A percentile compares a stretch with the other conserved stretches of the same genome.
Conservation (phyloP, 1,140 invertebrate species). For the Sarcophaga bullata region DNA sequence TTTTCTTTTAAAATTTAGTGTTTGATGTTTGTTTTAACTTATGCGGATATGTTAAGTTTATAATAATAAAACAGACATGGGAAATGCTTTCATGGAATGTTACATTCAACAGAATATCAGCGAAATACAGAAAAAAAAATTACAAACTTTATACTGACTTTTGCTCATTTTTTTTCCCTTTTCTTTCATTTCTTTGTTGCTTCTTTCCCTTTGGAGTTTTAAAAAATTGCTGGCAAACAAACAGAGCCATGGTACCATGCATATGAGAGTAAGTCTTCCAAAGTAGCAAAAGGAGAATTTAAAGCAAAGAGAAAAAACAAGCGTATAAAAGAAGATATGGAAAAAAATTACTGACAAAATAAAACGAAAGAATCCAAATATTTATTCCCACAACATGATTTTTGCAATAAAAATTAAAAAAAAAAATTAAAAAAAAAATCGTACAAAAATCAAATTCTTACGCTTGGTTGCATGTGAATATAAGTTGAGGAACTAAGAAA, state of each 20-base stretch:
- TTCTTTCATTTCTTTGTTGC: too few species aligned
- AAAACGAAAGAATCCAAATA: not conserved
- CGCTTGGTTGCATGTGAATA: conserved; percentile 37
- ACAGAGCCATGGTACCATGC: not conserved
- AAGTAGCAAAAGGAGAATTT: not conserved
- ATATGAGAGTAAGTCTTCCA: not conserved
- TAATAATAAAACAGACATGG: conserved; percentile 36
- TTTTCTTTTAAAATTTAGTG: too few species aligned
- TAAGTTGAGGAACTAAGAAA: not conserved
- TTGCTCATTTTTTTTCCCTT: too few species aligned
- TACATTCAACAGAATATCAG: conserved; percentile 9
- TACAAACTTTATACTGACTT: not conserved
- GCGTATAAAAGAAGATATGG: not conserved
- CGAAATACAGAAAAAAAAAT: not conserved
- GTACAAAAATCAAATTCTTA: conserved; percentile 37
- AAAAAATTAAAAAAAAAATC: not conserved
- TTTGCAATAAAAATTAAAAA: conserved; percentile 20
- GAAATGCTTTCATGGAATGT: conserved; percentile 40
- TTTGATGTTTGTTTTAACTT: too few species aligned
- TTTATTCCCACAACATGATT: conserved; percentile 32
- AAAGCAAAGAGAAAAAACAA: not conserved
- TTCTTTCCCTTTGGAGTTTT: not conserved
- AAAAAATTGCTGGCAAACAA: not conserved
- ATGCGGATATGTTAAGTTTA: conserved; percentile 25
- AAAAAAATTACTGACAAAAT: too few species aligned